A percentile compares a stretch with the other conserved stretches of the same genome.
phyloP scores from a whole-genome alignment of 2,113 vertebrate genomes.

The Xenopus laevis region DNA sequence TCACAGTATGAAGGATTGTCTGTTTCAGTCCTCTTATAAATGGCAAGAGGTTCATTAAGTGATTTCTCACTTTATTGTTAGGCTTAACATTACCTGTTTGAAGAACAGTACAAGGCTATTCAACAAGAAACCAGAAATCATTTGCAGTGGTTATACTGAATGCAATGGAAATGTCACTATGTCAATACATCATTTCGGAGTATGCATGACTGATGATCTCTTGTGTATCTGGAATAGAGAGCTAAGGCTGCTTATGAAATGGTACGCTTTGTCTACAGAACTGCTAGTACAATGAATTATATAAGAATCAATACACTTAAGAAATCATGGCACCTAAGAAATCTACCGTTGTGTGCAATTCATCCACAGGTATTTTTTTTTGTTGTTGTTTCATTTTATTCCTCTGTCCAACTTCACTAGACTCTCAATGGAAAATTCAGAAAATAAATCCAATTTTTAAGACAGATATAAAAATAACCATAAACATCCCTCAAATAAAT shows the following conservation, averaged over 20 bases:
- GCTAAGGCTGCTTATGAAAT: slow-evolving; percentile 33
- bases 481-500: no score
- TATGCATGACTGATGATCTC: slow-evolving; percentile 38
- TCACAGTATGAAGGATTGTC: slow-evolving; percentile 3
- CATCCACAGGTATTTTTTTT: slow-evolving; percentile 1
- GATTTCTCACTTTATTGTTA: slow-evolving; percentile 21
- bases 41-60: slow-evolving; percentile 12
- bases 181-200: slow-evolving; percentile 39
- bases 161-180: slow-evolving; percentile 39
- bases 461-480: no score
- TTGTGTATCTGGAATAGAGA: slow-evolving; percentile 28
- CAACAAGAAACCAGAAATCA: slow-evolving; percentile 16
- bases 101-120: slow-evolving; percentile 26
- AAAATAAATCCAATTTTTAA: no score
- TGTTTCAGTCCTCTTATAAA: slow-evolving; percentile 15
- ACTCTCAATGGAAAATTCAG: no score
- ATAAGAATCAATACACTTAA: slow-evolving; percentile 34
- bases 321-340: slow-evolving; percentile 15
- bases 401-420: no score
- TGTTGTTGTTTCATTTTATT: no score
- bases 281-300: slow-evolving; percentile 30
- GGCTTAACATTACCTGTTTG: slow-evolving; percentile 26
- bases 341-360: slow-evolving; percentile 24
- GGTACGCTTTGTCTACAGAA: slow-evolving; percentile 38
- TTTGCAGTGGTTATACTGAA: slow-evolving; percentile 37